Base-by-base conservation (phyloP, 92 coral and sea anemone species). In the Zoanthus solanderi region DNA sequence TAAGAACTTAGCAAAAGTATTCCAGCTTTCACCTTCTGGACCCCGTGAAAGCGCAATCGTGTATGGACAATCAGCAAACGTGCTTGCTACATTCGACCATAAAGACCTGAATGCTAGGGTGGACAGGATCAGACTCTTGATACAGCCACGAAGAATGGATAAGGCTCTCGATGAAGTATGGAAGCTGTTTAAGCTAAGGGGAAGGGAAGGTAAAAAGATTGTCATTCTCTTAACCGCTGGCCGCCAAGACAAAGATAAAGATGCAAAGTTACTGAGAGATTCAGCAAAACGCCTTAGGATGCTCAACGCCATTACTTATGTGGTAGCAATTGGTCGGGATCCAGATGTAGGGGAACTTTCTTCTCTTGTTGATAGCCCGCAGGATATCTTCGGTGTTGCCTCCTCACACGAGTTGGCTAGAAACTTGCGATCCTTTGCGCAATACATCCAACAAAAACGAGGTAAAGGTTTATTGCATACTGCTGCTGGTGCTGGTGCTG, bases 211-310 rank as follows among this genome's bases (percentile, higher is more conserved):
- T 28, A 79, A 87, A 57, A 87, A 91, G 68, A 66, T 92, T 69
- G 89, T 88, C 13, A 75, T 94, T 4, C 76, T 94, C 52, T 65
- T 94, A n/a, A 84, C 94, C n/a, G 91, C 94, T 31, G 96, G 96
- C 10, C 85, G 44, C 34, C 94, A 93, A 29, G 52, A 71, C 44
- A 74, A 60, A 16, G 90, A 58, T 44, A 30, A 45, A 48, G 92
- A 79, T 63, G 91, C 90, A 10, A 83, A 58, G 82, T 72, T 85
- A 23, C 91, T 92, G 7, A 61, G 50, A 6, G 58, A 81, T 15
- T 93, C 95, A 4, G 80, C 85, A 7, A 31, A 72, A 46, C 92
- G 76, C 32, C 84, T 94, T 71, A 66, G 72, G 23, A 72, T 78
- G 23, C 68, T 92, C 32, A 88, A 87, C 32, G 83, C 88, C 54